These are phyloP conservation scores for Epirrhoe alternata DNA, from an alignment of 2,888 invertebrate species.

Conservation along the genomic window DNA sequence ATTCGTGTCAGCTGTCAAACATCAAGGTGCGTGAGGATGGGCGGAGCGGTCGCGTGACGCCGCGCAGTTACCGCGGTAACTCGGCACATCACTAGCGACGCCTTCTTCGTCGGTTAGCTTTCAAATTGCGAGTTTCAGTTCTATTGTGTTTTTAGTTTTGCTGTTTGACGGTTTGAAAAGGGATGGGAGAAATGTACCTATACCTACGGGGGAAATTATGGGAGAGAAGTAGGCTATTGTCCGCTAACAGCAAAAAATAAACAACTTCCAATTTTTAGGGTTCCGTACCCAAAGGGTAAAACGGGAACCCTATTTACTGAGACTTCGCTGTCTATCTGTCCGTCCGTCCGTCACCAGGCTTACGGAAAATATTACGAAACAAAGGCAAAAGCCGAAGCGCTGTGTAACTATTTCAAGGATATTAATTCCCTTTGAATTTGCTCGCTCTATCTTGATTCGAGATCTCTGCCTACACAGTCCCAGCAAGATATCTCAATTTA, in stretches of 20 bases:
- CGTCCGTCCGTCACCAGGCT: too few species aligned
- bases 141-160: background rate
- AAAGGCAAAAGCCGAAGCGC: background rate
- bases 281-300: too few species aligned
- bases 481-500: conserved; percentile 19
- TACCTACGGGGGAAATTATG: too few species aligned
- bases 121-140: conserved; percentile 29
- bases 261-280: too few species aligned
- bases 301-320: too few species aligned
- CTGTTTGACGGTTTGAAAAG: too few species aligned
- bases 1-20: conserved; percentile 45
- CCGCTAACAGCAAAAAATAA: too few species aligned
- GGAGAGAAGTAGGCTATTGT: too few species aligned
- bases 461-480: conserved; percentile 14
- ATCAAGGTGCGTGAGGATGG: conserved; percentile 73
- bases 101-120: conserved; percentile 53
- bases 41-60: conserved; percentile 81
- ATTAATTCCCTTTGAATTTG: conserved; percentile 3
- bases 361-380: background rate
- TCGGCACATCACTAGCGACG: conserved; percentile 81
- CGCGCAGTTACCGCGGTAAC: conserved; percentile 78
- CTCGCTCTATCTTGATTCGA: conserved; percentile 16
- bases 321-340: too few species aligned
- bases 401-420: background rate
- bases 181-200: too few species aligned